phyloP scores from a whole-genome alignment of 2,113 vertebrate species.

The Smithornis capensis region DNA sequence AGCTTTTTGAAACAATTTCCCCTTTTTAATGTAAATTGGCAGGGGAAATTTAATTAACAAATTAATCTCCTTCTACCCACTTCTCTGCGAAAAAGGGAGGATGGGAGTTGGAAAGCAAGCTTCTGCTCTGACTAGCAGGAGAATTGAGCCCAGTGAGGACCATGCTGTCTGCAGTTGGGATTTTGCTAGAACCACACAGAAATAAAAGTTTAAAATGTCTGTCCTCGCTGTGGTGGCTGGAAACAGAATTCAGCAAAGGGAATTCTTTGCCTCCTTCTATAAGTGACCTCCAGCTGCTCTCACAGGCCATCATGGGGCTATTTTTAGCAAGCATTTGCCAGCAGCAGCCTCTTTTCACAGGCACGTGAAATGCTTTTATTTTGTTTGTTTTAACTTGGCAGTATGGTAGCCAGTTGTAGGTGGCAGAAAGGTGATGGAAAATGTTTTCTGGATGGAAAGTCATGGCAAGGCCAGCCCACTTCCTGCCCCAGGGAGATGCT shows the following conservation, averaged over 20 bases:
- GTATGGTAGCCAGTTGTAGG: background rate
- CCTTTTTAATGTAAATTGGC: slow-evolving; percentile 21
- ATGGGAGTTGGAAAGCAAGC: background rate
- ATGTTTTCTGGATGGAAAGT: slow-evolving; percentile 52
- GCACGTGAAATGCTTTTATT: background rate
- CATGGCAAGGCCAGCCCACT: background rate
- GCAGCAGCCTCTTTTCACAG: background rate
- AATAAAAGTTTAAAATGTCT: background rate
- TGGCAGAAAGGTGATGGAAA: slow-evolving; percentile 6
- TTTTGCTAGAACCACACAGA: background rate
- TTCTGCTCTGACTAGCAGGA: background rate
- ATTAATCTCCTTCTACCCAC: background rate
- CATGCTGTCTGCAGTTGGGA: background rate
- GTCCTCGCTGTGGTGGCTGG: background rate
- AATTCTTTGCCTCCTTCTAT: background rate
- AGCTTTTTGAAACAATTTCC: slow-evolving; percentile 19
- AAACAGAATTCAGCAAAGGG: background rate
- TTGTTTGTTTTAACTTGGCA: background rate
- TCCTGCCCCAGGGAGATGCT: slow-evolving; percentile 2
- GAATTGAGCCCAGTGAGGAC: background rate
- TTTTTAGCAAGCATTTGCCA: slow-evolving; percentile 22
- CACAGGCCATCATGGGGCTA: background rate
- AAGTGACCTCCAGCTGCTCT: background rate
- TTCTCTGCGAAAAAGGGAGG: background rate
- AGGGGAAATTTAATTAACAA: slow-evolving; percentile 42